A percentile compares a stretch with the other conserved stretches of the same genome.
Evolutionary conservation across 1,140 invertebrate species (phyloP).

Genomic region (Propsilocerus akamusi): DNA sequence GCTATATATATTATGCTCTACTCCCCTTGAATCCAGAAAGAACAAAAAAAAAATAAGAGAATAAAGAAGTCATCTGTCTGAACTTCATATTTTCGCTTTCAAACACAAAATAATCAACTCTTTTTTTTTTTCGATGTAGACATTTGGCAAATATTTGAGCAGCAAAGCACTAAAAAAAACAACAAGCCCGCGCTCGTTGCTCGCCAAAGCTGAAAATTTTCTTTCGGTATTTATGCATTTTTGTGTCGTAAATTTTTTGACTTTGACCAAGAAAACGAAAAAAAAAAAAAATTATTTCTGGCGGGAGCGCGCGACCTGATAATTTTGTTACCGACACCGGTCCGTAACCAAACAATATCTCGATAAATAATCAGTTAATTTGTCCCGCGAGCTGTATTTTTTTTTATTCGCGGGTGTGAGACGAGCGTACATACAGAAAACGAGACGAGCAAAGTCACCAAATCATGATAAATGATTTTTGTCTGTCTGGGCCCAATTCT

Average conservation of each 20-base stretch:
- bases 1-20: no score
- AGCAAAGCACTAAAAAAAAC: not conserved
- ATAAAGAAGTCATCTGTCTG: no score
- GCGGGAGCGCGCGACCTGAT: not conserved
- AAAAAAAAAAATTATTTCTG: no score
- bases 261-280: slow-evolving; percentile 2
- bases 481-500: not conserved
- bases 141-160: slow-evolving; percentile 2
- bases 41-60: no score
- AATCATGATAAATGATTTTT: slow-evolving; percentile 4
- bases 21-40: no score
- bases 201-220: no score
- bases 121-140: not conserved
- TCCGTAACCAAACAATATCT: slow-evolving; percentile 1
- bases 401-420: no score
- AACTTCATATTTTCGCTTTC: no score
- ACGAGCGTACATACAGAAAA: not conserved
- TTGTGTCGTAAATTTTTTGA: slow-evolving; percentile 1
- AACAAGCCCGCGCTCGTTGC: not conserved
- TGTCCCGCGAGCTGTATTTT: no score
- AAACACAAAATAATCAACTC: no score
- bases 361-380: slow-evolving; percentile 4
- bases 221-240: not conserved
- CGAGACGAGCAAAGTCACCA: slow-evolving; percentile 1
- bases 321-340: no score